Evolutionary conservation across 1,140 invertebrate genomes (phyloP).

Genomic region (Papilio xuthus): DNA sequence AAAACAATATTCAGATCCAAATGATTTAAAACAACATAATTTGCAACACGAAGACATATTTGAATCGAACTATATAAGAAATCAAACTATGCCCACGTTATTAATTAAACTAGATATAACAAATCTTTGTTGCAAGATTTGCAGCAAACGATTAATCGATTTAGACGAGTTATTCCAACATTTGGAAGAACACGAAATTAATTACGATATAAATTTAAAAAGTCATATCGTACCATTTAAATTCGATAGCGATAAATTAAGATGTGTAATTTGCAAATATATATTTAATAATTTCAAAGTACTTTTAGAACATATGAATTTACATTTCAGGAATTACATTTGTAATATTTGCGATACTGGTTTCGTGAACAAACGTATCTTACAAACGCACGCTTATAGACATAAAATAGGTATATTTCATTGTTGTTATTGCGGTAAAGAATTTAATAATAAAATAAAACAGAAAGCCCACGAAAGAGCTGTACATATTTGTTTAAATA

Average conservation of each 20-base stretch:
- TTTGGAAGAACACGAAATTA: slow-evolving; percentile 50
- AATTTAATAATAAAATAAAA: slow-evolving; percentile 59
- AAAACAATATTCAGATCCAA: slow-evolving; percentile 48
- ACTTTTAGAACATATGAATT: slow-evolving; percentile 66
- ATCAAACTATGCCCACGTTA: slow-evolving; percentile 43
- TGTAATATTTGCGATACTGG: slow-evolving; percentile 60
- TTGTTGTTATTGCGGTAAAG: slow-evolving; percentile 60
- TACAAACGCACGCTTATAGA: slow-evolving; percentile 59
- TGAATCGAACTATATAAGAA: slow-evolving; percentile 51
- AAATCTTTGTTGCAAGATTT: slow-evolving; percentile 54
- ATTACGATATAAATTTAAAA: slow-evolving; percentile 49
- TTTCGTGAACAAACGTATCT: slow-evolving; percentile 58
- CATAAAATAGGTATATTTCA: slow-evolving; percentile 59
- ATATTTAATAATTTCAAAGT: slow-evolving; percentile 66
- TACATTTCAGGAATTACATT: slow-evolving; percentile 61
- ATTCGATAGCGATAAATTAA: slow-evolving; percentile 47
- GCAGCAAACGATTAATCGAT: slow-evolving; percentile 40
- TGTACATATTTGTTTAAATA: slow-evolving; percentile 55
- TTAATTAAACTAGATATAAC: slow-evolving; percentile 68
- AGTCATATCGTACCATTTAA: slow-evolving; percentile 62
- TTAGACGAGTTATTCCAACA: slow-evolving; percentile 53
- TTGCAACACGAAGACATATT: slow-evolving; percentile 48
- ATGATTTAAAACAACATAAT: slow-evolving; percentile 58
- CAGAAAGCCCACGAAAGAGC: slow-evolving; percentile 61
- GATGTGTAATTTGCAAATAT: slow-evolving; percentile 57